Evolutionary conservation across 2,113 vertebrate genomes (phyloP).

Genomic region (Hippoglossus stenolepis): DNA sequence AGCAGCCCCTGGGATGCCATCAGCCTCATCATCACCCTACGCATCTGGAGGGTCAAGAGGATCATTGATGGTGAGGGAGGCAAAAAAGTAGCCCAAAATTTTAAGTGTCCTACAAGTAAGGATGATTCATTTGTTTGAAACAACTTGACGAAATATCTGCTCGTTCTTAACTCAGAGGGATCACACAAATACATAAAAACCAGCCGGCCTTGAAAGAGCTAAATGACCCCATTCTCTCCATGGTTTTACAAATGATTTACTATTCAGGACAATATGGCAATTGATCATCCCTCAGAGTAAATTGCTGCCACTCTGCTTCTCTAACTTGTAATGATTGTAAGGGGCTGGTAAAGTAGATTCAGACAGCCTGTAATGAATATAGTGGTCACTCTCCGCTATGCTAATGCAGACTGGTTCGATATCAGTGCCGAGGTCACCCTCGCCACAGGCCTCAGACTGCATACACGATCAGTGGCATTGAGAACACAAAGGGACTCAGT

Average conservation of each 20-base stretch:
- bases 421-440: constrained; percentile 67
- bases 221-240: constrained; percentile 47
- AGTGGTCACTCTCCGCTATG: constrained; percentile 69
- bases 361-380: constrained; percentile 72
- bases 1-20: constrained; percentile 99
- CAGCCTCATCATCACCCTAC: constrained; percentile 96
- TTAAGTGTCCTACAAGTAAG: not conserved
- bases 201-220: constrained; percentile 28
- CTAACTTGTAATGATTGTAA: constrained; percentile 71
- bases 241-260: constrained; percentile 73
- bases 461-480: constrained; percentile 48
- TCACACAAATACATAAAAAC: constrained; percentile 13
- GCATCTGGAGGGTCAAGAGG: constrained; percentile 97
- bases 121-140: not conserved
- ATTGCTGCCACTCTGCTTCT: constrained; percentile 63
- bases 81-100: not conserved
- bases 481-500: constrained; percentile 21
- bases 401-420: constrained; percentile 69
- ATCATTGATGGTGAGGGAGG: constrained; percentile 93
- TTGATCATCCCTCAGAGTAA: constrained; percentile 69
- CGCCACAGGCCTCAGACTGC: constrained; percentile 29
- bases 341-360: constrained; percentile 69
- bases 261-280: constrained; percentile 68
- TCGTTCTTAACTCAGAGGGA: constrained; percentile 9
- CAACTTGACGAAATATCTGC: constrained; percentile 1